Percentiles rank a stretch among this genome's conserved stretches.
Evolutionary conservation across 2,113 vertebrate species (phyloP).

Genomic region (Equus quagga): DNA sequence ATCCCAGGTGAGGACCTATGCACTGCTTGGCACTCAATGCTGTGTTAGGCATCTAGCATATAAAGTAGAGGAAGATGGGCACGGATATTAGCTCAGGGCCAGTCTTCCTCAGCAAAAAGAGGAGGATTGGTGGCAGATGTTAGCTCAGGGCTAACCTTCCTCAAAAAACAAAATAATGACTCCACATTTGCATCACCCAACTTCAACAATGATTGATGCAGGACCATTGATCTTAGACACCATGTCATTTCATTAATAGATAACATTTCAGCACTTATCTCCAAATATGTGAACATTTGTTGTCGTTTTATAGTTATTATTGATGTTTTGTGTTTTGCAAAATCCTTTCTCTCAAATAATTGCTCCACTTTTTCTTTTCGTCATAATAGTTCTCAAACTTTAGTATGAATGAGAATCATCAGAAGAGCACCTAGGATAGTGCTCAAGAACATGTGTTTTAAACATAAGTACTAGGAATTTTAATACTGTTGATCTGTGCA

Average conservation of each 20-base stretch:
- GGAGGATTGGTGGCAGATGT: too few species aligned
- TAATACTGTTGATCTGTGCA: neutral
- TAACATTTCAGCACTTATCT: neutral
- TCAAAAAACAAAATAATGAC: neutral
- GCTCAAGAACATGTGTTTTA: neutral
- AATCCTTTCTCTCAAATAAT: neutral
- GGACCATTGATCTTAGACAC: neutral
- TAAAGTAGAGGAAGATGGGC: too few species aligned
- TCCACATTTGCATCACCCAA: neutral
- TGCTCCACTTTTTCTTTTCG: neutral
- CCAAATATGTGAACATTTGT: neutral
- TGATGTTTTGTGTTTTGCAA: neutral
- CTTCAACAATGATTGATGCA: neutral
- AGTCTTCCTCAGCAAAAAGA: too few species aligned
- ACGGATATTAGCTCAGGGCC: too few species aligned
- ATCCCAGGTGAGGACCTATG: too few species aligned
- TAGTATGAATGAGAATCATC: neutral
- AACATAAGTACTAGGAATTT: neutral
- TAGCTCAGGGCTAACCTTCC: too few species aligned
- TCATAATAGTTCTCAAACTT: neutral
- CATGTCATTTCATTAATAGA: neutral
- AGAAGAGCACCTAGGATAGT: neutral
- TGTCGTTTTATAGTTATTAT: neutral
- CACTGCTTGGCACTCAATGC: too few species aligned
- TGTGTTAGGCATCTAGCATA: too few species aligned